A percentile compares a stretch with the other conserved stretches of the same genome.
These are phyloP conservation scores for Donacobius atricapilla DNA, from an alignment of 2,113 vertebrate genomes.

Conservation along the genomic window DNA sequence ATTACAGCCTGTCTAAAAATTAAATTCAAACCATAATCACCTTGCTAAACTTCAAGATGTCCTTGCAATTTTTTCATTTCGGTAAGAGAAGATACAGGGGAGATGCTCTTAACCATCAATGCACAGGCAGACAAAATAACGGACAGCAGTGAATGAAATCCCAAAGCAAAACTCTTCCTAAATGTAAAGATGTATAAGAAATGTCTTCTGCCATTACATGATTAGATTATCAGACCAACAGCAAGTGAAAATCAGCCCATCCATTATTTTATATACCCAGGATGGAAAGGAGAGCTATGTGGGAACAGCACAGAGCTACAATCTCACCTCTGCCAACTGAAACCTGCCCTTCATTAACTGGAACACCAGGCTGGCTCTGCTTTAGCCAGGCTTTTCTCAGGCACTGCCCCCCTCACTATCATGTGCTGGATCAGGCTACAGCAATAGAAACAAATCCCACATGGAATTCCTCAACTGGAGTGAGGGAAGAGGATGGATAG, in stretches of 20 bases:
- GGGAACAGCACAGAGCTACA: neutral
- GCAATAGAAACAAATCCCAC: neutral
- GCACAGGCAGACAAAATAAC: neutral
- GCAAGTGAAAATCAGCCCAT: neutral
- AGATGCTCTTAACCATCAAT: neutral
- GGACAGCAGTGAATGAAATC: neutral
- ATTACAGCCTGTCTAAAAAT: neutral
- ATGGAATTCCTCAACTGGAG: neutral
- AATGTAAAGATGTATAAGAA: neutral
- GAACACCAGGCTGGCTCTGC: neutral
- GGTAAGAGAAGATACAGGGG: neutral
- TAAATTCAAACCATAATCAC: neutral
- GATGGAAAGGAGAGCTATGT: neutral
- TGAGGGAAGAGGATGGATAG: neutral
- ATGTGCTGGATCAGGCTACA: neutral
- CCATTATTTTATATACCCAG: neutral
- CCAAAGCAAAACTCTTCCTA: neutral
- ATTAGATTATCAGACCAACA: neutral
- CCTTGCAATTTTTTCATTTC: neutral
- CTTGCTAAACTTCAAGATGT: neutral
- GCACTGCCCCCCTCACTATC: neutral
- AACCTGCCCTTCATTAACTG: neutral
- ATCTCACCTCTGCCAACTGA: neutral
- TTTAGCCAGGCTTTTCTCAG: neutral
- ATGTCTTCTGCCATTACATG: neutral